Conservation (phyloP, 2,113 vertebrate species). For the Archocentrus centrarchus region DNA sequence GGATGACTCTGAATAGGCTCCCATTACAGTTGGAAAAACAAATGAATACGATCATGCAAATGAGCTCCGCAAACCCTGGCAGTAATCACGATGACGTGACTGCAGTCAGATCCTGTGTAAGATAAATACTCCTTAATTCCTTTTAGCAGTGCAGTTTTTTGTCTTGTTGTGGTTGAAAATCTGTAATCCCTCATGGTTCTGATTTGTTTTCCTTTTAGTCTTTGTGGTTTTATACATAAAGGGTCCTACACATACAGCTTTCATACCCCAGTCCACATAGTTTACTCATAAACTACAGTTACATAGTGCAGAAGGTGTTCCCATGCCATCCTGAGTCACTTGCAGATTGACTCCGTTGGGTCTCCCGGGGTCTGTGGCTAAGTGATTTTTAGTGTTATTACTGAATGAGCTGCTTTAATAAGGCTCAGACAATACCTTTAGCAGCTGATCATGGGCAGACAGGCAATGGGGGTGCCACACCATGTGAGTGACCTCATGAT, state of each 20-base stretch:
- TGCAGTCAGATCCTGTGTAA: constrained; percentile 42
- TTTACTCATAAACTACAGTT: constrained; percentile 37
- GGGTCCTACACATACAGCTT: constrained; percentile 25
- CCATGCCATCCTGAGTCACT: constrained; percentile 52
- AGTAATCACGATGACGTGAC: constrained; percentile 33
- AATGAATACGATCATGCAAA: constrained; percentile 48
- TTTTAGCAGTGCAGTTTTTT: constrained; percentile 41
- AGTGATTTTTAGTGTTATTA: constrained; percentile 60
- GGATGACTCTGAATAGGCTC: constrained; percentile 11
- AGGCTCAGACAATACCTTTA: constrained; percentile 48
- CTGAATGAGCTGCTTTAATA: constrained; percentile 60
- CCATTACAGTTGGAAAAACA: constrained; percentile 45
- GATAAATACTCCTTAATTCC: constrained; percentile 46
- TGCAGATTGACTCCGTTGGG: constrained; percentile 34
- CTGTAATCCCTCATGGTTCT: constrained; percentile 35
- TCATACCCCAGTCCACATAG: constrained; percentile 8
- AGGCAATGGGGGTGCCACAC: constrained; percentile 14
- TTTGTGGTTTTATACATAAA: constrained; percentile 48
- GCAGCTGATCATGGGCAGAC: constrained; percentile 56
- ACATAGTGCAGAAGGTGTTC: constrained; percentile 57
- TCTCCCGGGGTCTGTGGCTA: constrained; percentile 47
- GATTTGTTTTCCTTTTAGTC: constrained; percentile 43
- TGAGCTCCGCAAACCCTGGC: constrained; percentile 41
- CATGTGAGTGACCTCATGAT: constrained; percentile 60
- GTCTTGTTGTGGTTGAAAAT: constrained; percentile 42